Evolutionary conservation across 2,113 vertebrate species (phyloP).

Genomic region (Ceyx melanurus): DNA sequence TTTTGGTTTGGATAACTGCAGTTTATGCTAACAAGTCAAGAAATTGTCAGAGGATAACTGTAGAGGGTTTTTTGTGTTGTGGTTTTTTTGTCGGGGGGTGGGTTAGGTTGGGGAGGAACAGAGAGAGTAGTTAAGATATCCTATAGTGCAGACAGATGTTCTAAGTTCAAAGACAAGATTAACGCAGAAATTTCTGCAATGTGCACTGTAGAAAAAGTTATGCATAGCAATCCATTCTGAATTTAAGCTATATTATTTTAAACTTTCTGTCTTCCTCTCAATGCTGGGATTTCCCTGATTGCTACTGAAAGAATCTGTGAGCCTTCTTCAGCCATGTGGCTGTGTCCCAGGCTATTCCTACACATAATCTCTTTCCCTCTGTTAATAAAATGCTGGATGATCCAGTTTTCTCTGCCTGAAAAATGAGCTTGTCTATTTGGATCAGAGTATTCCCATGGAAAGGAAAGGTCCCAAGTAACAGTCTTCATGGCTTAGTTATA

Average conservation of each 20-base stretch:
- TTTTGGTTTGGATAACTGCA: not conserved
- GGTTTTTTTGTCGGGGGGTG: too few species aligned
- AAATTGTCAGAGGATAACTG: not conserved
- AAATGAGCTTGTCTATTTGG: not conserved
- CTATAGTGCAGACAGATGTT: not conserved
- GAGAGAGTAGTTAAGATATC: not conserved
- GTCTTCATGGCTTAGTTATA: not conserved
- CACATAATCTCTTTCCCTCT: not conserved
- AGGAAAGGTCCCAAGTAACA: not conserved
- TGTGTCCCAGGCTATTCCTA: not conserved
- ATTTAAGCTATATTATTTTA: not conserved
- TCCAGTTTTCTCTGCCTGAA: not conserved
- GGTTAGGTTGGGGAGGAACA: not conserved
- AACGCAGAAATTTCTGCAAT: not conserved
- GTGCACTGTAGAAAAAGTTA: not conserved
- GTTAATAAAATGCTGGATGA: not conserved
- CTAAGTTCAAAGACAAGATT: not conserved
- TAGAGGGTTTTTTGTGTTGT: not conserved
- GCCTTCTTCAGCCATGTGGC: fast-evolving
- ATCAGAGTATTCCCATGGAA: not conserved
- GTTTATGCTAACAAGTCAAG: not conserved
- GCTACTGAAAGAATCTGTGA: not conserved
- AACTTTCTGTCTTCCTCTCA: not conserved
- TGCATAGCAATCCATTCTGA: not conserved
- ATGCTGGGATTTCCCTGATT: not conserved